Base-by-base conservation (phyloP, 2,797 vertebrate species). In the Scolopax rusticola region DNA sequence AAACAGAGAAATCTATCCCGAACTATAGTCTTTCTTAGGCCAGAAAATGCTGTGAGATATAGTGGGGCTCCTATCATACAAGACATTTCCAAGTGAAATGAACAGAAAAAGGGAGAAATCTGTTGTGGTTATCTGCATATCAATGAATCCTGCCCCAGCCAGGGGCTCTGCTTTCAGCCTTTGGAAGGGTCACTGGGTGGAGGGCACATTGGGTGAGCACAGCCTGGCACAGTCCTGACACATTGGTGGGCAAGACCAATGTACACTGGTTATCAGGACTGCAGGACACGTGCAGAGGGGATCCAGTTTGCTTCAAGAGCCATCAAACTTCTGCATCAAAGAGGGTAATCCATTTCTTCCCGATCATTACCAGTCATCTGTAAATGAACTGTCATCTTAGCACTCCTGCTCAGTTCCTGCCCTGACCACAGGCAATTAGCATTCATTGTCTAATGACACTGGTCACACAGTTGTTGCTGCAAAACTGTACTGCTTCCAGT, bases 191-290 rank as follows among this genome's bases (percentile, higher is more conserved):
- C 0, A 2, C 38, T 19, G 48, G 15, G 21, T 9, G 23, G 41
- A 38, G 20, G 33, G 45, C 25, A 47, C 27, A 5, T 30, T 43
- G 8, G 36, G 73, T 0, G 0, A 41, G 30, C 0, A 2, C 57
- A 45, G 54, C 23, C 59, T 16, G 38, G 23, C 12, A 7, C 25
- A 1, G 15, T 59, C 40, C 40, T 6, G 18, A 10, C 74, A 45
- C 51, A 14, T 38, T 16, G 71, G 51, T 23, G 65, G 50, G 51
- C 38, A 45, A 57, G 28, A 17, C 45, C 1, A 11, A 40, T 1
- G 56, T 8, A 47, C 8, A 1, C 18, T 6, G 40, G 18, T 41
- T 11, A 21, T 13, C 12, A 27, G 50, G 57, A 65, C 30, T 27
- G n/a, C 3, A 80, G 20, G 47, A 24, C 11, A 38, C 64, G 47